Base-by-base conservation (phyloP, 2,797 vertebrate genomes). In the Protosalanx chinensis region DNA sequence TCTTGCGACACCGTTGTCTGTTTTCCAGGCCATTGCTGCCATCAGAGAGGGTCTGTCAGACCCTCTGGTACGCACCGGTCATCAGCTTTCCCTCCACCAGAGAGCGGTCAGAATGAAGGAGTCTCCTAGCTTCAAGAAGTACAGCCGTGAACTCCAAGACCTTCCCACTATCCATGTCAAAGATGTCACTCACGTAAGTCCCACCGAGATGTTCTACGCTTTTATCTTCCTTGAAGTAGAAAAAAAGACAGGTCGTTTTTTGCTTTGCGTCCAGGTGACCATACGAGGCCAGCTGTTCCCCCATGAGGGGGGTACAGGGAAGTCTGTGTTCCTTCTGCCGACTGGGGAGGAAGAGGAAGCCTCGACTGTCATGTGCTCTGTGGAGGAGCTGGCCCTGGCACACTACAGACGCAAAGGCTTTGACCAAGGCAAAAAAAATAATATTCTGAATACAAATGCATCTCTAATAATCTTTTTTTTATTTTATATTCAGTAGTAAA, bases 241-340 rank as follows among this genome's bases (percentile, higher is more conserved):
- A 58, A 64, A 63, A 41, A 20, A 68, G 16, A 18, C 4, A 29
- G 32, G 13, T 27, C 29, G 6, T 27, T 27, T 27, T 58, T 53
- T 33, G 29, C n/a, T 68, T 7, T 61, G 15, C 41, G 32, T 67
- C 33, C 82, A 99, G 98, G 95, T 98, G 76, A 98, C 95, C 0
- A 96, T 99, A 87, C 93, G 91, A 64, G 98, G 97, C 37, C 95
- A 95, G 85, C 87, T 98, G 82, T 98, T 95, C 82, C 97, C 97
- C 6, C 96, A 98, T 68, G 92, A 78, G 0, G 94, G 95, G 1
- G 94, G 96, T 6, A 93, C 80, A 84, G 96, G 95, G 63, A 99
- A 98, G 80, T 97, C 95, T 0, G 91, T 91, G 65, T 99, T 99
- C 79, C 87, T 99, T 30, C 67, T 95, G 86, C 92, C 93, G 62